Evolutionary conservation across 1,140 invertebrate genomes (phyloP), one percentile per base, ranked within the genome.

Genomic region (Orius insidiosus): DNA sequence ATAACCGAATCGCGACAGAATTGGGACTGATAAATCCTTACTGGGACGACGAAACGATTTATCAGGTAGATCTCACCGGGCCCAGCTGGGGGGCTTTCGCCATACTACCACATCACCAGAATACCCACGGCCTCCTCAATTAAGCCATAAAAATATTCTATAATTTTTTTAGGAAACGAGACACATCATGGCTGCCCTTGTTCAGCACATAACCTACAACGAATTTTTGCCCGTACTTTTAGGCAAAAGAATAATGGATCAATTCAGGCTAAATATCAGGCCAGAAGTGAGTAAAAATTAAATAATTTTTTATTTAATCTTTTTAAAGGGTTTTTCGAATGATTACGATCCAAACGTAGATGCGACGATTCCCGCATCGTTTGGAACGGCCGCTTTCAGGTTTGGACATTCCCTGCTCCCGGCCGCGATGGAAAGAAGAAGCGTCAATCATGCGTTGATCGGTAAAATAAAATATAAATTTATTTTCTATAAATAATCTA

Each of bases 141-240:
- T n/a, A n/a, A n/a, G n/a, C n/a, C n/a, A n/a, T n/a, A n/a, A n/a
- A n/a, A n/a, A n/a, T n/a, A n/a, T n/a, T n/a, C n/a, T n/a, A n/a
- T n/a, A n/a, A n/a, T 33, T 6, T 8, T 88, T 79, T 60, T 86
- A 95, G 65, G 89, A 95, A 63, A 75, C 84, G 0, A 64, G 81
- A 52, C 72, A 78, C 58, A 87, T 97, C 46, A 67, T 93, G 2
- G 77, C 73, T 1, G 86, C 85, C 5, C 67, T 86, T 54, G 60
- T 89, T 2, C 88, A 93, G 61, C 85, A 92, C 47, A 80, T 94
- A 32, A 86, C 84, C 0, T 95, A 86, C 62, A 72, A 75, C 11
- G 87, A 93, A 60, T 92, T 83, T 59, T 62, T 95, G n/a, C 88
- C 89, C 0, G 71, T 87, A 36, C 66, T 94, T 8, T 62, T 92